phyloP scores from a whole-genome alignment of 1,140 invertebrate species.

The Cardiocondyla obscurior region DNA sequence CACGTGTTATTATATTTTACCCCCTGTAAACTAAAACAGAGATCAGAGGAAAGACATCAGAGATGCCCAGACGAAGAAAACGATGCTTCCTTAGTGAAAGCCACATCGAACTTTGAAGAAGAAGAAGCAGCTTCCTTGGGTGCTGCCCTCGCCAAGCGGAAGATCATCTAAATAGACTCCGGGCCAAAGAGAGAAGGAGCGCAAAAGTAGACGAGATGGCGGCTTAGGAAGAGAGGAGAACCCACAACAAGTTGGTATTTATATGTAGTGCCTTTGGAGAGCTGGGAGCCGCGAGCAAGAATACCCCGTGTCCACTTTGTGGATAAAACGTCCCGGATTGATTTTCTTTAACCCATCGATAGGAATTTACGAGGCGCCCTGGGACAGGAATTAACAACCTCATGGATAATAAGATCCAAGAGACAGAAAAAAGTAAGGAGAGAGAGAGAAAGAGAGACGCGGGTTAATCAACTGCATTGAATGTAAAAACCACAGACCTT shows the following conservation, averaged over 20 bases:
- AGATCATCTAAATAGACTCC: conserved; percentile 79
- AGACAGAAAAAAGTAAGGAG: background rate
- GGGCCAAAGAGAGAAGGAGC: conserved; percentile 48
- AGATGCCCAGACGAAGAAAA: conserved; percentile 57
- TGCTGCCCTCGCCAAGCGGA: conserved; percentile 76
- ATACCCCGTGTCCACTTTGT: conserved; percentile 58
- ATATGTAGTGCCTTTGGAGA: conserved; percentile 67
- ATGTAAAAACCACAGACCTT: conserved; percentile 32
- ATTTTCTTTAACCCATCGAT: conserved; percentile 22
- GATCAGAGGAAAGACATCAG: conserved; percentile 30
- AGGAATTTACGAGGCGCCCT: conserved; percentile 29
- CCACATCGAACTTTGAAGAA: conserved; percentile 74
- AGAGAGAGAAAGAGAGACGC: conserved; percentile 23
- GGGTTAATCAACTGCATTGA: conserved; percentile 31
- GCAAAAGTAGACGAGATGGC: conserved; percentile 31
- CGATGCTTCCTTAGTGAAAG: conserved; percentile 76
- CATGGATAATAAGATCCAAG: conserved; percentile 31
- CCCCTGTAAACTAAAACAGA: conserved; percentile 60
- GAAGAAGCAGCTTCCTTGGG: conserved; percentile 70
- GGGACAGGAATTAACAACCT: conserved; percentile 47
- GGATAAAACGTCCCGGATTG: conserved; percentile 40
- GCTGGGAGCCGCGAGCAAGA: conserved; percentile 58
- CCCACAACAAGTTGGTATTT: conserved; percentile 65
- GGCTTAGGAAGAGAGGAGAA: conserved; percentile 38
- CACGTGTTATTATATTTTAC: too few species aligned